Percentiles rank a stretch among this genome's conserved stretches.
These are phyloP conservation scores for Halcyon malimbica DNA, from an alignment of 2,113 vertebrate species.

Conservation along the genomic window DNA sequence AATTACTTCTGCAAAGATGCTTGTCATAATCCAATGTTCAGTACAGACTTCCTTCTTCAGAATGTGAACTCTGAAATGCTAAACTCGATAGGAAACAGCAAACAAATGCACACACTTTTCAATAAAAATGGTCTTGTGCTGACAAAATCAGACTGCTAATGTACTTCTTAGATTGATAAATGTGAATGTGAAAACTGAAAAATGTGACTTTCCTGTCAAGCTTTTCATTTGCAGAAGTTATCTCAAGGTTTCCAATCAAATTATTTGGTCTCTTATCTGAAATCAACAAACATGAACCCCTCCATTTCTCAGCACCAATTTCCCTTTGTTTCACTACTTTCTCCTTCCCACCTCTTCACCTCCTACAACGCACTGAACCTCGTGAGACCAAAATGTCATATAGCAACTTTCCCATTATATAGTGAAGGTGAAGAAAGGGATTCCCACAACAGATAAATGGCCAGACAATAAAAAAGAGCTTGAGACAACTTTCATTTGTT, in stretches of 20 bases:
- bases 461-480: neutral
- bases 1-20: conserved; percentile 59
- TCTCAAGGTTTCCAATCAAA: neutral
- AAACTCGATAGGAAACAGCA: neutral
- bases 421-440: neutral
- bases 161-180: neutral
- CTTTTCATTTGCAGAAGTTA: neutral
- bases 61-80: conserved; percentile 23
- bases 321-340: neutral
- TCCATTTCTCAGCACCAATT: neutral
- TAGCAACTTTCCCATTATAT: neutral
- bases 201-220: neutral
- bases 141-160: neutral
- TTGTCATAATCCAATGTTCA: conserved; percentile 29
- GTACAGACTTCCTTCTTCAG: neutral
- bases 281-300: neutral
- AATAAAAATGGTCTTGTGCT: neutral
- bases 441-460: neutral
- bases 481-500: neutral
- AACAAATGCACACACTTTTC: conserved; percentile 17
- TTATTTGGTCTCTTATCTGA: neutral
- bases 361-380: neutral
- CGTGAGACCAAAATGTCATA: neutral
- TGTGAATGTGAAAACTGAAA: neutral
- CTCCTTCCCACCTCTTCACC: neutral